phyloP scores from a whole-genome alignment of 1,140 invertebrate species.

The Psix sp. region DNA sequence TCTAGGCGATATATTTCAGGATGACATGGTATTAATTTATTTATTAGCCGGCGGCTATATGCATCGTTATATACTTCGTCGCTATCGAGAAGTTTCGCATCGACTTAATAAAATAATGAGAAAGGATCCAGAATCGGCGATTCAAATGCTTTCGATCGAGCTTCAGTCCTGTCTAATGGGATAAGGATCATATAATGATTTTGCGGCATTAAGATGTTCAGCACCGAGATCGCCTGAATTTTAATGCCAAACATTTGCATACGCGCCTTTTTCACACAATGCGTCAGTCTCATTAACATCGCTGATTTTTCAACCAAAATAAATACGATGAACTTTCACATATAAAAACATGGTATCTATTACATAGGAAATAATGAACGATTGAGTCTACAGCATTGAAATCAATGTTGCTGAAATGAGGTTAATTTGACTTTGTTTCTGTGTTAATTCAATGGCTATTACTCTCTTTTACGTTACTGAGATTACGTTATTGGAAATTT shows the following conservation, averaged over 20 bases:
- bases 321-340: too few relatives aligned
- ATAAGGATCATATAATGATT: slow-evolving; percentile 56
- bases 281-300: slow-evolving; percentile 25
- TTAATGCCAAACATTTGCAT: slow-evolving; percentile 55
- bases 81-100: slow-evolving; percentile 43
- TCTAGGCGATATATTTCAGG: slow-evolving; percentile 32
- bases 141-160: slow-evolving; percentile 43
- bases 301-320: too few relatives aligned
- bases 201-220: slow-evolving; percentile 49
- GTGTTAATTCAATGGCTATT: too few relatives aligned
- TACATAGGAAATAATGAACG: too few relatives aligned
- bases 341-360: too few relatives aligned
- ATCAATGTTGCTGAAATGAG: too few relatives aligned
- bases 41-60: slow-evolving; percentile 27
- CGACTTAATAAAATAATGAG: slow-evolving; percentile 56
- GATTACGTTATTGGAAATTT: too few relatives aligned
- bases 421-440: too few relatives aligned
- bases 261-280: slow-evolving; percentile 30
- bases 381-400: too few relatives aligned
- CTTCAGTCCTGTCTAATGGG: slow-evolving; percentile 46
- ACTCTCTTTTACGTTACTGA: too few relatives aligned
- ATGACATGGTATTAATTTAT: slow-evolving; percentile 52
- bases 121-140: slow-evolving; percentile 46
- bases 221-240: slow-evolving; percentile 43
- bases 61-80: slow-evolving; percentile 21